Conservation (phyloP, 2,888 invertebrate genomes). For the Tetheella fluctuosa region DNA sequence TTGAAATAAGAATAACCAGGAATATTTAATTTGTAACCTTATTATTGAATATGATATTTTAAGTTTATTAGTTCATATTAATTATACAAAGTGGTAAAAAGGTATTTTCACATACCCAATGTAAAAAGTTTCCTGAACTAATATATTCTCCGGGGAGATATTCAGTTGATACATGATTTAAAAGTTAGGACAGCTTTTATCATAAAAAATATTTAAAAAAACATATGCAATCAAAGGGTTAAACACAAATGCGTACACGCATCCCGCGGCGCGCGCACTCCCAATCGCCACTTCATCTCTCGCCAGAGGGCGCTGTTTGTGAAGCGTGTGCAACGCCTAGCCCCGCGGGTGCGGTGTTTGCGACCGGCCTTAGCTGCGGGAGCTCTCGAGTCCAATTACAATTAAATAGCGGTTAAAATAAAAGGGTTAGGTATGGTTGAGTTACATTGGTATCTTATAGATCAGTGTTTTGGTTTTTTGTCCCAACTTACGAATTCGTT, state of each 20-base stretch:
- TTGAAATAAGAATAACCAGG: too few relatives aligned
- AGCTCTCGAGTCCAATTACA: neutral
- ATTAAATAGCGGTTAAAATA: neutral
- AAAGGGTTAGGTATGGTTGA: neutral
- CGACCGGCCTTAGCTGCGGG: conserved; percentile 21
- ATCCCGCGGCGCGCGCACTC: conserved; percentile 3
- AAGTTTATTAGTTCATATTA: too few relatives aligned
- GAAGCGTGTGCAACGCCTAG: conserved; percentile 35
- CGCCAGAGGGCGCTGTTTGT: conserved; percentile 42
- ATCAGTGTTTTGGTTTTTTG: too few relatives aligned
- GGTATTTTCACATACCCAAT: too few relatives aligned
- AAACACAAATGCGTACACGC: neutral
- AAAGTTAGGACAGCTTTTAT: neutral
- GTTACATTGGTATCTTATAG: too few relatives aligned
- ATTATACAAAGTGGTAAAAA: too few relatives aligned
- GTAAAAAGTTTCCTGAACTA: too few relatives aligned
- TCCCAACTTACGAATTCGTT: too few relatives aligned
- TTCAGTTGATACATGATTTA: too few relatives aligned
- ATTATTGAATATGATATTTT: too few relatives aligned
- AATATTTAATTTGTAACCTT: too few relatives aligned
- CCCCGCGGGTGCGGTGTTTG: conserved; percentile 24
- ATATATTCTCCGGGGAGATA: too few relatives aligned
- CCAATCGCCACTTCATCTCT: conserved; percentile 17
- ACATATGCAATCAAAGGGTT: conserved; percentile 1
- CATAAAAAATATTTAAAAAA: neutral